phyloP scores from a whole-genome alignment of 2,797 vertebrate genomes.

The Morelia viridis region DNA sequence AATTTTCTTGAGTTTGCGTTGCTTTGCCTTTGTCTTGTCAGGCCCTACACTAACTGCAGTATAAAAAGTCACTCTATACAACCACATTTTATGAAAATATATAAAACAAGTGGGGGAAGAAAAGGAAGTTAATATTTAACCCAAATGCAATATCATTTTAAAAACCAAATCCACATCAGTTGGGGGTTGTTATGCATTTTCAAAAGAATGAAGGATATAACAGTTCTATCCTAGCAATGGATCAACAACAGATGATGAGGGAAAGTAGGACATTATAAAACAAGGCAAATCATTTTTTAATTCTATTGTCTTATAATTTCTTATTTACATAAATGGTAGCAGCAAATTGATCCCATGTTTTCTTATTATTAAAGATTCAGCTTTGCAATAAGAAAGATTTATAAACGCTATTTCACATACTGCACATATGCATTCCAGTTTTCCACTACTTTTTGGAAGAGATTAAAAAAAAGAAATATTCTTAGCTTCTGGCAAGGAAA shows the following conservation, averaged over 20 bases:
- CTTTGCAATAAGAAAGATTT: neutral
- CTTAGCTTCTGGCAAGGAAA: neutral
- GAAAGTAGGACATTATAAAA: neutral
- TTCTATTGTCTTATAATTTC: neutral
- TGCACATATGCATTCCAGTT: neutral
- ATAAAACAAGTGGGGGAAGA: neutral
- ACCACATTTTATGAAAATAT: neutral
- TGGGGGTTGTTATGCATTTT: neutral
- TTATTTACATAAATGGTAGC: neutral
- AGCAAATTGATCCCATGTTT: neutral
- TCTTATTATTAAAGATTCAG: neutral
- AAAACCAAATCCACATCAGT: neutral
- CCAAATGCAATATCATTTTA: neutral
- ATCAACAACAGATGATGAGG: neutral
- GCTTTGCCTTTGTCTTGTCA: neutral
- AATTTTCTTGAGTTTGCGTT: neutral
- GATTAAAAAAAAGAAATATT: neutral
- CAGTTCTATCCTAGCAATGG: neutral
- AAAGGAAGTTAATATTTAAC: neutral
- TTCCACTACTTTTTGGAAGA: neutral
- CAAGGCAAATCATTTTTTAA: neutral
- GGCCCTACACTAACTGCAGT: neutral
- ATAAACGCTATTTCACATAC: neutral
- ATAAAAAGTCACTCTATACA: neutral
- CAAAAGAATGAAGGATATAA: neutral